These are phyloP conservation scores for Nomada ferruginata DNA, from an alignment of 2,888 invertebrate genomes.

Conservation along the genomic window DNA sequence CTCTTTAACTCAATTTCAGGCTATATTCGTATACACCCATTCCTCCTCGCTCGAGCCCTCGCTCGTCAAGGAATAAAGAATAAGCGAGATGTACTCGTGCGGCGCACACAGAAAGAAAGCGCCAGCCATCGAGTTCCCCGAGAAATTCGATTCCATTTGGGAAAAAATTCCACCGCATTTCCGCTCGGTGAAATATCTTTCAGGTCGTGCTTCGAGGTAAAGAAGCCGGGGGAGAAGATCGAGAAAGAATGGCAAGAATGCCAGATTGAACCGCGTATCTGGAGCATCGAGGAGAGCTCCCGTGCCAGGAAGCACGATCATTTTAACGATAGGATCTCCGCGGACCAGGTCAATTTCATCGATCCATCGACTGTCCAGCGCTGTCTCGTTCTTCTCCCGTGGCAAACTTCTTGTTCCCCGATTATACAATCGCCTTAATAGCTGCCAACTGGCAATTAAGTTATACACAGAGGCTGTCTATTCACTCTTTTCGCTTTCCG, in stretches of 20 bases:
- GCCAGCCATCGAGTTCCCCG: not conserved
- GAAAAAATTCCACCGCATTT: not conserved
- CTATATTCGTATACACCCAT: no score
- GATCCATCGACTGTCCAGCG: slow-evolving; percentile 59
- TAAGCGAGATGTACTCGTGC: no score
- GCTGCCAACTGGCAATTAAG: slow-evolving; percentile 62
- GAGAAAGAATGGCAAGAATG: slow-evolving; percentile 6
- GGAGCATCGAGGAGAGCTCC: slow-evolving; percentile 3
- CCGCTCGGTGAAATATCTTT: not conserved
- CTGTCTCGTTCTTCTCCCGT: slow-evolving; percentile 19
- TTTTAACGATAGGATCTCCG: slow-evolving; percentile 64
- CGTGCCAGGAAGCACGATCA: slow-evolving; percentile 52
- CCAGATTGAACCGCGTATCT: slow-evolving; percentile 12
- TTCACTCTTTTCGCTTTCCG: slow-evolving; percentile 9
- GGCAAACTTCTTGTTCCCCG: slow-evolving; percentile 38
- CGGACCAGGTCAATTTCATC: slow-evolving; percentile 63
- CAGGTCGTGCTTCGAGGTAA: not conserved
- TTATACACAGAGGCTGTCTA: slow-evolving; percentile 23
- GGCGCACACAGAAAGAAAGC: not conserved
- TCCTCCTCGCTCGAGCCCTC: no score
- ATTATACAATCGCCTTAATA: slow-evolving; percentile 58
- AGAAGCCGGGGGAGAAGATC: not conserved
- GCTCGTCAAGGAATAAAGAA: no score
- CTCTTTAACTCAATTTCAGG: no score
- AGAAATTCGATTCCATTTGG: not conserved